A percentile compares a stretch with the other conserved stretches of the same genome.
Conservation (phyloP, 2,888 invertebrate species). For the Acanthosepion pharaonis region DNA sequence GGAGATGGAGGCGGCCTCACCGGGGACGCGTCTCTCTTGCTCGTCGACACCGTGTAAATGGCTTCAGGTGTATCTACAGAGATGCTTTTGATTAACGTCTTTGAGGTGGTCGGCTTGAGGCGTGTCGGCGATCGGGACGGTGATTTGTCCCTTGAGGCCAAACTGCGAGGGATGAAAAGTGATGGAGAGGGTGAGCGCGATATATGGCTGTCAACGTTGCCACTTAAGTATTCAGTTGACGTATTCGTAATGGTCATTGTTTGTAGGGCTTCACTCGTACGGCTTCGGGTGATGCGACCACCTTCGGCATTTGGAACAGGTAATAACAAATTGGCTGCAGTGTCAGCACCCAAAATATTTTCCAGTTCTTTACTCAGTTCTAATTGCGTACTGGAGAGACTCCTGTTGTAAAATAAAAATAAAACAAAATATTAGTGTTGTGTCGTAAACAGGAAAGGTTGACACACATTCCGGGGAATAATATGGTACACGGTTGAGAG, state of each 20-base stretch:
- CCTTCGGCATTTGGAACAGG: background rate
- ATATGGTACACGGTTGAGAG: too few species aligned
- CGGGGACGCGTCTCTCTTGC: background rate
- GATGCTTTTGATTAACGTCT: slow-evolving; percentile 36
- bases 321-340: background rate
- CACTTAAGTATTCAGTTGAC: background rate
- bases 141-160: background rate
- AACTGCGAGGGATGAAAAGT: background rate
- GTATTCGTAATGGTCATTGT: background rate
- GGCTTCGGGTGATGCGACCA: slow-evolving; percentile 12
- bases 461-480: too few species aligned
- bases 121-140: background rate
- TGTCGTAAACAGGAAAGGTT: too few species aligned
- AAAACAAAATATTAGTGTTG: background rate
- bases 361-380: slow-evolving; percentile 39
- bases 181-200: slow-evolving; percentile 38
- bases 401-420: background rate
- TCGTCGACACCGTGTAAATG: background rate
- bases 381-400: slow-evolving; percentile 35
- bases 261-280: slow-evolving; percentile 37
- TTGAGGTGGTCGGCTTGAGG: background rate
- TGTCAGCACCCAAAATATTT: background rate
- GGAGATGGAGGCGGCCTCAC: slow-evolving; percentile 38
- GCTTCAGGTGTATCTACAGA: slow-evolving; percentile 20
- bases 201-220: background rate